Evolutionary conservation across 2,797 vertebrate genomes (phyloP).

Genomic region (Xerus rutilus): DNA sequence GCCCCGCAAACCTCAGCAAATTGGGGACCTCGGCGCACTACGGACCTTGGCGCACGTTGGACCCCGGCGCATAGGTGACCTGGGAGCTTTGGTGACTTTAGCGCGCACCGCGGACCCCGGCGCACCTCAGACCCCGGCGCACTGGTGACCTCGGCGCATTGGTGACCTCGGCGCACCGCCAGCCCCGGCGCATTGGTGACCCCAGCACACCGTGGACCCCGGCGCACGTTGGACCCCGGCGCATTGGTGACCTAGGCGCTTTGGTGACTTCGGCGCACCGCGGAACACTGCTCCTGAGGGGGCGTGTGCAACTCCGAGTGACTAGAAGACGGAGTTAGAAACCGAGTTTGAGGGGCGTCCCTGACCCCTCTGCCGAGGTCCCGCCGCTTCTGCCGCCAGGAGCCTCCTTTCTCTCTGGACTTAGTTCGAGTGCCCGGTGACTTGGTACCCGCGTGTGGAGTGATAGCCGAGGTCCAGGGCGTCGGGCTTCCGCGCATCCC

Average conservation of each 20-base stretch:
- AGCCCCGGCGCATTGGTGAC: too few species aligned
- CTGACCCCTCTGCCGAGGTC: background rate
- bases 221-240: too few species aligned
- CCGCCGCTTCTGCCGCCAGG: background rate
- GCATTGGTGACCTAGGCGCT: too few species aligned
- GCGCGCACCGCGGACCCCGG: background rate
- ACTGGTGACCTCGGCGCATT: too few species aligned
- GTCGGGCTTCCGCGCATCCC: background rate
- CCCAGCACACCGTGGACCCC: too few species aligned
- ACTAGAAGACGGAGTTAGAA: background rate
- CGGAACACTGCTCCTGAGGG: background rate
- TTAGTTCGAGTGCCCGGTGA: background rate
- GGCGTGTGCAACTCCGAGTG: background rate
- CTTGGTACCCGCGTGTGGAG: conserved; percentile 14
- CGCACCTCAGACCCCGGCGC: too few species aligned
- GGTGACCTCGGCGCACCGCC: too few species aligned
- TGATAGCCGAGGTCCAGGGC: conserved; percentile 1
- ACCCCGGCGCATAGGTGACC: too few species aligned
- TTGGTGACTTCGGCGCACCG: background rate
- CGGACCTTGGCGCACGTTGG: too few species aligned
- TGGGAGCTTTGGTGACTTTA: too few species aligned
- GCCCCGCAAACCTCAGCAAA: too few species aligned
- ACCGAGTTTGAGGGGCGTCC: background rate
- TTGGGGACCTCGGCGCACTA: too few species aligned
- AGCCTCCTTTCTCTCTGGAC: background rate